Evolutionary conservation across 2,888 invertebrate species (phyloP).

Genomic region (Schizotus pectinicornis): DNA sequence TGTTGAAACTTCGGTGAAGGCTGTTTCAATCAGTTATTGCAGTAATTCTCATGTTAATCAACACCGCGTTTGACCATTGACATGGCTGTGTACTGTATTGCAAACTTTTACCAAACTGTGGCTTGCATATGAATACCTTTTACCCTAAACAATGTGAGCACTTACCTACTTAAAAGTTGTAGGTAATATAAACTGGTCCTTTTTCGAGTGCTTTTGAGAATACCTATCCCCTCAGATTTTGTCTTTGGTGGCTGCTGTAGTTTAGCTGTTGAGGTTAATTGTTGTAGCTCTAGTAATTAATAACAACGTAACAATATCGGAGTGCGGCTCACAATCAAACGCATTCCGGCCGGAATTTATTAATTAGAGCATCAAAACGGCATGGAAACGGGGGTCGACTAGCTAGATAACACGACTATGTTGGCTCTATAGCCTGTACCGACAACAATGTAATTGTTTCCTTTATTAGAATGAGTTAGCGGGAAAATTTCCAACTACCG

Average conservation of each 20-base stretch:
- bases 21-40: too few relatives aligned
- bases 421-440: slow-evolving; percentile 16
- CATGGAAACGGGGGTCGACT: slow-evolving; percentile 33
- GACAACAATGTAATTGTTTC: slow-evolving; percentile 38
- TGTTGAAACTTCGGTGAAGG: too few relatives aligned
- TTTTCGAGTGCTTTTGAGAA: slow-evolving; percentile 3
- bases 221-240: background rate
- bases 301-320: slow-evolving; percentile 26
- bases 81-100: too few relatives aligned
- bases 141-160: too few relatives aligned
- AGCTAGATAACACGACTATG: slow-evolving; percentile 36
- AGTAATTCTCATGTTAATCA: too few relatives aligned
- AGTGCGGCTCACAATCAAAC: slow-evolving; percentile 32
- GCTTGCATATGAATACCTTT: too few relatives aligned
- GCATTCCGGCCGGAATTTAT: slow-evolving; percentile 42
- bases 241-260: too few relatives aligned
- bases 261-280: background rate
- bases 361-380: slow-evolving; percentile 43
- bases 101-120: too few relatives aligned
- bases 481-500: slow-evolving; percentile 30
- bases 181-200: too few relatives aligned
- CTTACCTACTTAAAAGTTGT: too few relatives aligned
- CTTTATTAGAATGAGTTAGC: slow-evolving; percentile 33
- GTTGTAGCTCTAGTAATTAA: slow-evolving; percentile 23
- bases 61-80: too few relatives aligned